phyloP scores from a whole-genome alignment of 2,797 vertebrate genomes.

The Yasuhikotakia modesta region DNA sequence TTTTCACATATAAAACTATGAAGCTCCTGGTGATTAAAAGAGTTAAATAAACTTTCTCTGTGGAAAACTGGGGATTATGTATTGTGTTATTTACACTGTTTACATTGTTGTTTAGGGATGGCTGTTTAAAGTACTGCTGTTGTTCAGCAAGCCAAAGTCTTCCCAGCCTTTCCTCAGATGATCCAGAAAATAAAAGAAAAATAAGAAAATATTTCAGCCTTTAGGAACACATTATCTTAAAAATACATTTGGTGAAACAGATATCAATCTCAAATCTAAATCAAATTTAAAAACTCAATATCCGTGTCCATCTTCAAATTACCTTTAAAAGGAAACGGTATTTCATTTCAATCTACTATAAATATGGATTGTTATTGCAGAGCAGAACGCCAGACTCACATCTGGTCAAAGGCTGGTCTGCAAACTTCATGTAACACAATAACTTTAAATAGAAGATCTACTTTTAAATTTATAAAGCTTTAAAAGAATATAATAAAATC shows the following conservation, averaged over 20 bases:
- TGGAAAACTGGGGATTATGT: not conserved
- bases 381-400: not conserved
- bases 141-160: conserved; percentile 25
- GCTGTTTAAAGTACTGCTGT: conserved; percentile 9
- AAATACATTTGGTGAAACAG: conserved; percentile 15
- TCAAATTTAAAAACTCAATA: conserved; percentile 40
- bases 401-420: conserved; percentile 7
- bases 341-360: conserved; percentile 21
- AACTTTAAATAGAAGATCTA: not conserved
- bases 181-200: conserved; percentile 37
- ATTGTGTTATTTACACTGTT: conserved; percentile 13
- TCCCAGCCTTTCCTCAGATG: conserved; percentile 33
- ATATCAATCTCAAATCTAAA: conserved; percentile 4
- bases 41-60: too few species aligned
- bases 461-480: not conserved
- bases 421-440: conserved; percentile 4
- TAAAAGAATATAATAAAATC: conserved; percentile 43
- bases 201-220: conserved; percentile 24
- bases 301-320: conserved; percentile 32
- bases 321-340: conserved; percentile 14
- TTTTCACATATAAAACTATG: too few species aligned
- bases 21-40: too few species aligned
- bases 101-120: not conserved
- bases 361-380: conserved; percentile 40
- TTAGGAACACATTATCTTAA: conserved; percentile 23